A percentile compares a stretch with the other conserved stretches of the same genome.
Evolutionary conservation across 2,888 invertebrate species (phyloP).

Genomic region (Ennomos erosarius): DNA sequence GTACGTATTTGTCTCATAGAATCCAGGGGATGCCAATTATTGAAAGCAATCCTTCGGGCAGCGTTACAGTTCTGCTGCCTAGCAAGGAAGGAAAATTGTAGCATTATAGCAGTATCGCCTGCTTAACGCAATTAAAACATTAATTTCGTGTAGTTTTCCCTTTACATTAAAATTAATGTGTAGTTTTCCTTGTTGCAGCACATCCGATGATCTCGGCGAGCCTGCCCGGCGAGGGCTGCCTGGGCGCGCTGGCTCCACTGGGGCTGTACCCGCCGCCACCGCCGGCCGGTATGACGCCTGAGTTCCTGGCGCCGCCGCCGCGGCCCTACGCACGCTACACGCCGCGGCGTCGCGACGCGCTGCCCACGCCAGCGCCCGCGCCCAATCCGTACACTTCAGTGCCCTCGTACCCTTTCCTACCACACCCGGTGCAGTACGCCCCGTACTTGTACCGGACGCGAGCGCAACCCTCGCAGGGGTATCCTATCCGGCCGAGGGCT

Average conservation of each 20-base stretch:
- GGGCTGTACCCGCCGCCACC: slow-evolving; percentile 84
- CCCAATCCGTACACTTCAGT: slow-evolving; percentile 63
- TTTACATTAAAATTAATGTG: slow-evolving; percentile 3
- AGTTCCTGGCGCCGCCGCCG: slow-evolving; percentile 88
- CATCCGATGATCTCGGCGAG: slow-evolving; percentile 88
- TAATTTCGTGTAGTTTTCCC: background rate
- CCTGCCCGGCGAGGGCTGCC: slow-evolving; percentile 85
- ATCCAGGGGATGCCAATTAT: too few species aligned
- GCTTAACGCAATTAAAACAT: too few species aligned
- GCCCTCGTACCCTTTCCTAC: slow-evolving; percentile 76
- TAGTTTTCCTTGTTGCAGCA: slow-evolving; percentile 60
- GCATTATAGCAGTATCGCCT: too few species aligned
- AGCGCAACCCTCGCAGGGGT: slow-evolving; percentile 65
- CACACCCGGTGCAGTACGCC: slow-evolving; percentile 74
- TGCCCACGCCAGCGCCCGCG: slow-evolving; percentile 67
- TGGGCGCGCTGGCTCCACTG: slow-evolving; percentile 84
- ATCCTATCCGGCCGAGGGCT: slow-evolving; percentile 72
- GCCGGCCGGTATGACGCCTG: slow-evolving; percentile 79
- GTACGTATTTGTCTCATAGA: too few species aligned
- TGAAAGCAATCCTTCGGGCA: too few species aligned
- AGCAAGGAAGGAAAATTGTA: too few species aligned
- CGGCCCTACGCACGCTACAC: slow-evolving; percentile 85
- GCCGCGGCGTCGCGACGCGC: slow-evolving; percentile 68
- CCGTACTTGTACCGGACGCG: slow-evolving; percentile 75
- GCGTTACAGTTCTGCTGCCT: too few species aligned